These are phyloP conservation scores for Trichonephila clavata DNA, from an alignment of 1,140 invertebrate species.

Conservation along the genomic window DNA sequence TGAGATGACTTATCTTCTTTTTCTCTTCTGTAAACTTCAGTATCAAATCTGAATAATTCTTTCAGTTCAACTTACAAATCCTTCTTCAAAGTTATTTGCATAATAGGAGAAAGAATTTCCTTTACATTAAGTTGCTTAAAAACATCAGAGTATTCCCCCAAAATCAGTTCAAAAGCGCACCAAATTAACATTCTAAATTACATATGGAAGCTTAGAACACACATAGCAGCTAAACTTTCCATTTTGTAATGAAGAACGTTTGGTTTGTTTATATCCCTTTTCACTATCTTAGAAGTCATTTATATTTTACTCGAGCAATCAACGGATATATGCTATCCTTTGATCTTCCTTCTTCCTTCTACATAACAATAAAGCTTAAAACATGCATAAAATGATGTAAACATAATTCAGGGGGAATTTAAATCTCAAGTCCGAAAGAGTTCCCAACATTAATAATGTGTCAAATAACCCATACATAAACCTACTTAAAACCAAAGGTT, in stretches of 20 bases:
- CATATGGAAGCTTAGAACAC: neutral
- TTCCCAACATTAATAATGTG: neutral
- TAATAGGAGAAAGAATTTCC: neutral
- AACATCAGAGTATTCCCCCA: neutral
- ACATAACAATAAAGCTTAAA: constrained; percentile 14
- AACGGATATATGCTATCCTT: neutral
- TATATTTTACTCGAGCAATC: constrained; percentile 46
- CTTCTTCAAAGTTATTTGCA: constrained; percentile 7
- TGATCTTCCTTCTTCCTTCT: neutral
- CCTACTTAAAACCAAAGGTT: neutral
- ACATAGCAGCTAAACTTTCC: constrained; percentile 12
- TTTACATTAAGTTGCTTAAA: neutral
- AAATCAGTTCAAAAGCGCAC: neutral
- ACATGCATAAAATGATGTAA: neutral
- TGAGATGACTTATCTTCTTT: neutral
- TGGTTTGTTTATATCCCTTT: constrained; percentile 49
- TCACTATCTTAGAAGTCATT: constrained; percentile 19
- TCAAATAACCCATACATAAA: neutral
- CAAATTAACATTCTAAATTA: constrained; percentile 52
- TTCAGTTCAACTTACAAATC: neutral
- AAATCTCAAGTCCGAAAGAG: neutral
- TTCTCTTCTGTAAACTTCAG: neutral
- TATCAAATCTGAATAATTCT: constrained; percentile 3
- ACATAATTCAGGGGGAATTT: neutral
- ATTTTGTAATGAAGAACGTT: constrained; percentile 44